Evolutionary conservation across 2,888 invertebrate genomes (phyloP).

Genomic region (Eristalinus aeneus): DNA sequence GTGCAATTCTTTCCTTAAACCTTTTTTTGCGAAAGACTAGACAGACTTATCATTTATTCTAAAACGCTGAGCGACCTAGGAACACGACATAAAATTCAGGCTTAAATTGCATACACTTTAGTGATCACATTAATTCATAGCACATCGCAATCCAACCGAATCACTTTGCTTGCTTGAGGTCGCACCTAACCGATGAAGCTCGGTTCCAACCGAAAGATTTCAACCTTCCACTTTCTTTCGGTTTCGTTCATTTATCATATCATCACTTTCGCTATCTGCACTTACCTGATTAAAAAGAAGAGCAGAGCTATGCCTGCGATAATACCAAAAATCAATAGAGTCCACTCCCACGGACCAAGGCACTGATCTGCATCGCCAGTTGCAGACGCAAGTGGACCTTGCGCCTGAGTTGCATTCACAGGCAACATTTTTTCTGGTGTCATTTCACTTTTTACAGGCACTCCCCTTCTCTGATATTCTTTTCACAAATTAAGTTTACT

Average conservation of each 20-base stretch:
- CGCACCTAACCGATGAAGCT: neutral
- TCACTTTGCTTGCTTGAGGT: neutral
- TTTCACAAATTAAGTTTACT: neutral
- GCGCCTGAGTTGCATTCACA: constrained; percentile 40
- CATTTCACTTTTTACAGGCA: constrained; percentile 41
- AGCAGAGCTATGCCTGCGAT: constrained; percentile 58
- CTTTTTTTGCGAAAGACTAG: too few relatives aligned
- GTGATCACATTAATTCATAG: neutral
- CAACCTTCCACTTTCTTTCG: neutral
- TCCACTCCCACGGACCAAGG: constrained; percentile 59
- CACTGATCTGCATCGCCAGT: constrained; percentile 41
- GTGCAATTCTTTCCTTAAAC: too few relatives aligned
- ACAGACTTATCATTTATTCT: too few relatives aligned
- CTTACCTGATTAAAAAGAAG: constrained; percentile 62
- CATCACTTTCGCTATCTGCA: constrained; percentile 48
- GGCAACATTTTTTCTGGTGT: constrained; percentile 22
- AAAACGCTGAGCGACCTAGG: too few relatives aligned
- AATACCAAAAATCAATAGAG: constrained; percentile 52
- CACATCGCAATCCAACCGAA: neutral
- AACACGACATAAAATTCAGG: too few relatives aligned
- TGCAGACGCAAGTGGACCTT: constrained; percentile 11
- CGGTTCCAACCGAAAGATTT: neutral
- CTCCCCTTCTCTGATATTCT: constrained; percentile 10
- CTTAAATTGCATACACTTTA: neutral
- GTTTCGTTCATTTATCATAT: neutral